Evolutionary conservation across 1,140 invertebrate genomes (phyloP), one percentile per base, ranked within the genome.

Genomic region (Lepidurus packardi): DNA sequence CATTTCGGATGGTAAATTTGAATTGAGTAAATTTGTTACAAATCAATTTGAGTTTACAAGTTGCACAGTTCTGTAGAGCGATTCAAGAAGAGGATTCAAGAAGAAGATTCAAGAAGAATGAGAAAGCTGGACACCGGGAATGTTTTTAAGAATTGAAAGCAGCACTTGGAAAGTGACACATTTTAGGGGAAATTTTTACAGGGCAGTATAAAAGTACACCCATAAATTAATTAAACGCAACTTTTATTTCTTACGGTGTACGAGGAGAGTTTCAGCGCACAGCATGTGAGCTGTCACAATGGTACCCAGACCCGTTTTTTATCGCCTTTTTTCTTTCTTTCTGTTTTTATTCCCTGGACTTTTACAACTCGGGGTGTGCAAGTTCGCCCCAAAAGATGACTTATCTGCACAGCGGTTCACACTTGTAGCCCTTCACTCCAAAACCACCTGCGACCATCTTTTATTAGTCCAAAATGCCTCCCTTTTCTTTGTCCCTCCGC

Each of bases 371-470:
- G 21, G 53, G 53, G 53, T 65, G 53, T 65, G 53, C 21, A 65
- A 65, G 21, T 65, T 65, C n/a, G 53, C 53, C 53, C 45, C 53
- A 65, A 65, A 65, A 65, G 53, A 65, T 65, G 53, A 65, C 53
- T 65, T 65, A 65, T 65, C 53, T 65, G 53, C 53, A 65, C 53
- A 65, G 53, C 21, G 53, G 53, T 65, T 65, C 53, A 65, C 53
- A 65, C 53, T 65, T 65, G 53, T 21, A 65, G 21, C 53, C 53
- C 53, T 13, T 16, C 53, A 65, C 16, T 21, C 21, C 21, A 13
- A 16, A n/a, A 65, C 53, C 53, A 65, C 53, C 53, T 65, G 53
- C 21, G 53, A 65, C 53, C 53, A 65, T n/a, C 53, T 65, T 65
- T 65, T 65, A 65, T 65, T 65, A 65, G 53, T 65, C 53, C 53